Percentiles rank a stretch among this genome's conserved stretches.
These are phyloP conservation scores for Tapera naevia DNA, from an alignment of 2,797 vertebrate species.

Conservation along the genomic window DNA sequence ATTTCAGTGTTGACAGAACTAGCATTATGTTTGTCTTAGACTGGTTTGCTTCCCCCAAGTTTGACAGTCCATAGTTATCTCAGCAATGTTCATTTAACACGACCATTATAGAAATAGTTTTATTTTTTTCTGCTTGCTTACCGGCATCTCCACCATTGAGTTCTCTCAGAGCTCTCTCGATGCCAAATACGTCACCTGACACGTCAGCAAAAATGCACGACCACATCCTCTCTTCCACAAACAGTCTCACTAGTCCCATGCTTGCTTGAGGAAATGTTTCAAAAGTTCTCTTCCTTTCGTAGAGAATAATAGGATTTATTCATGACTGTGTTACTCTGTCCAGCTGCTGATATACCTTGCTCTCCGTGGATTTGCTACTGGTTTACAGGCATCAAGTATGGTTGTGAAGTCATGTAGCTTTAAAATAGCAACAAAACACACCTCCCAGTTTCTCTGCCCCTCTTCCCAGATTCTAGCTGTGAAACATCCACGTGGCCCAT, in stretches of 20 bases:
- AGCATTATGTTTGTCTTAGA: neutral
- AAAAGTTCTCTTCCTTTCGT: neutral
- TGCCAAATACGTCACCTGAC: neutral
- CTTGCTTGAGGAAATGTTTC: neutral
- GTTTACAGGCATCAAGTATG: neutral
- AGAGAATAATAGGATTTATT: neutral
- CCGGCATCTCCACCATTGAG: neutral
- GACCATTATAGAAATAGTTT: neutral
- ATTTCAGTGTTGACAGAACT: neutral
- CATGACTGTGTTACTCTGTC: neutral
- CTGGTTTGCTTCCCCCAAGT: neutral
- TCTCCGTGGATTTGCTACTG: neutral
- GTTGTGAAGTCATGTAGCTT: neutral
- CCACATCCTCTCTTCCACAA: neutral
- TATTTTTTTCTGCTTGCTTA: neutral
- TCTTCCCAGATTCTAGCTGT: neutral
- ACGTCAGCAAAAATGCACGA: neutral
- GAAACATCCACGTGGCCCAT: neutral
- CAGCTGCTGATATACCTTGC: neutral
- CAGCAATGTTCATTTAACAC: neutral
- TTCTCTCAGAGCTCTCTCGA: neutral
- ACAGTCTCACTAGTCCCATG: neutral
- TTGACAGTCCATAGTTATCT: neutral
- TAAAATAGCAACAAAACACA: neutral
- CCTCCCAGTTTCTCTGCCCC: neutral